A percentile compares a stretch with the other conserved stretches of the same genome.
Evolutionary conservation across 2,113 vertebrate genomes (phyloP).

Genomic region (Pituophis catenifer): DNA sequence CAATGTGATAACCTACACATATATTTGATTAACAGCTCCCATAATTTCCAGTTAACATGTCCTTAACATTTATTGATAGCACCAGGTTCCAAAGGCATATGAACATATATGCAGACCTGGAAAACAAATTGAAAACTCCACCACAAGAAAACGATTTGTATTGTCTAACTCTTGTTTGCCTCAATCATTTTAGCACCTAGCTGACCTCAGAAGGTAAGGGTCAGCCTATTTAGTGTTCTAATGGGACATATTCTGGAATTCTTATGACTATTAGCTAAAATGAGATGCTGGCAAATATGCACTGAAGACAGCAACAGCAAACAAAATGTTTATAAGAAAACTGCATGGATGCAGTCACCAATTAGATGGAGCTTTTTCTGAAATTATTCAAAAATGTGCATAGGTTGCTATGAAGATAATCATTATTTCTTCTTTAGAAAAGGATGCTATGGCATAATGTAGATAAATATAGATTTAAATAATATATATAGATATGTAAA

Average conservation of each 20-base stretch:
- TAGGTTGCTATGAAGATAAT: constrained; percentile 8
- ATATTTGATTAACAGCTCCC: background rate
- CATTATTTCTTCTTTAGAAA: background rate
- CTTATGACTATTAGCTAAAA: background rate
- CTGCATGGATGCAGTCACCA: background rate
- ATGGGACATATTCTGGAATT: background rate
- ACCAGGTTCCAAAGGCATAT: background rate
- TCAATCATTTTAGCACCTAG: background rate
- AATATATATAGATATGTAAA: background rate
- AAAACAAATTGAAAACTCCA: background rate
- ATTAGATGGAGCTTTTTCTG: background rate
- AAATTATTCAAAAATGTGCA: background rate
- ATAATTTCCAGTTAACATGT: background rate
- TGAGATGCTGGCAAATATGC: background rate
- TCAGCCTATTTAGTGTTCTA: background rate
- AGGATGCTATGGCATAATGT: constrained; percentile 17
- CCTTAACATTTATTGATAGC: background rate
- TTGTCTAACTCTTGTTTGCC: background rate
- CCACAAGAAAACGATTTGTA: background rate
- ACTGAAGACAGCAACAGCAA: background rate
- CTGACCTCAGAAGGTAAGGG: background rate
- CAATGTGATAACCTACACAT: background rate
- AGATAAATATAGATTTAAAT: constrained; percentile 43
- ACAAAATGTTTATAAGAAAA: background rate
- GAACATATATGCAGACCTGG: background rate